A percentile compares a stretch with the other conserved stretches of the same genome.
These are phyloP conservation scores for Chloroclysta siterata DNA, from an alignment of 2,888 invertebrate genomes.

Conservation along the genomic window DNA sequence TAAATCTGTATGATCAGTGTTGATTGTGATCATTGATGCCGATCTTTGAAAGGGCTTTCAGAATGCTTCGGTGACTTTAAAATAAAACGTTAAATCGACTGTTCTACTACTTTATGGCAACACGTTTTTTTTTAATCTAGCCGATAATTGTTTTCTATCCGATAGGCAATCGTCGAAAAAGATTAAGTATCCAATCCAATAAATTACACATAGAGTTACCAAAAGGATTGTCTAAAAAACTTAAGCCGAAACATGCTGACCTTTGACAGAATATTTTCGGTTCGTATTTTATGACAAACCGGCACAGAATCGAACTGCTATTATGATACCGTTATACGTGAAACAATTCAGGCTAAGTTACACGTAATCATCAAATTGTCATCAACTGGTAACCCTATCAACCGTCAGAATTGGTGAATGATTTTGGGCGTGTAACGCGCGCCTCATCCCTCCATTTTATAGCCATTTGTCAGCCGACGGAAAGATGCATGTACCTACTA, in stretches of 20 bases:
- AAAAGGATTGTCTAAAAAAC: too few relatives aligned
- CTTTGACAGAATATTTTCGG: not conserved
- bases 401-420: slow-evolving; percentile 82
- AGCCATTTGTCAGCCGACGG: slow-evolving; percentile 82
- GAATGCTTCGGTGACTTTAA: not conserved
- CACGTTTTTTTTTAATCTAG: too few relatives aligned
- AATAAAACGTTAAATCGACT: too few relatives aligned
- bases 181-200: too few relatives aligned
- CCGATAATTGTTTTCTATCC: too few relatives aligned
- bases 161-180: too few relatives aligned
- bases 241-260: too few relatives aligned
- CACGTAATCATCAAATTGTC: slow-evolving; percentile 13
- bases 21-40: not conserved
- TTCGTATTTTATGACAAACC: not conserved
- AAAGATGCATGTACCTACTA: slow-evolving; percentile 79
- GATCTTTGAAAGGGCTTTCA: not conserved
- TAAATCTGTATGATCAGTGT: not conserved
- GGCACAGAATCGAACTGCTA: not conserved
- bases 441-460: slow-evolving; percentile 75
- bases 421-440: slow-evolving; percentile 72
- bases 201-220: too few relatives aligned
- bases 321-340: not conserved
- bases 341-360: not conserved
- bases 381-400: slow-evolving; percentile 37
- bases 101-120: too few relatives aligned